Evolutionary conservation across 2,113 vertebrate species (phyloP).

Genomic region (Astur gentilis): DNA sequence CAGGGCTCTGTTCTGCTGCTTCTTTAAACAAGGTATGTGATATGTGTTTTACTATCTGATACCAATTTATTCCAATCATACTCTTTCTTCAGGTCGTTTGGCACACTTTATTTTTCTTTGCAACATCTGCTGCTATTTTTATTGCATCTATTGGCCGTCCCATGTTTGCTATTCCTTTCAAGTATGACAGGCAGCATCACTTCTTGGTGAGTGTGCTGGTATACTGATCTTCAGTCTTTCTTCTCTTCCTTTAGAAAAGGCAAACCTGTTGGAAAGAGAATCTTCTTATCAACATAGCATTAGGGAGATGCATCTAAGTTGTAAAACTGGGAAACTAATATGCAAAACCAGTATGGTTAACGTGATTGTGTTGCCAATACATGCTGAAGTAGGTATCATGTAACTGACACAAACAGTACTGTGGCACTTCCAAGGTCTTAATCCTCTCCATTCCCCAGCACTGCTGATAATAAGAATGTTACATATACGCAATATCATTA

Average conservation of each 20-base stretch:
- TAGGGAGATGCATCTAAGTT: background rate
- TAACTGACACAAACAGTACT: background rate
- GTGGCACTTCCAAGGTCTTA: background rate
- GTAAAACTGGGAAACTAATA: background rate
- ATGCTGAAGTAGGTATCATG: background rate
- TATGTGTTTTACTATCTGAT: background rate
- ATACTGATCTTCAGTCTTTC: background rate
- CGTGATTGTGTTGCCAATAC: accelerated
- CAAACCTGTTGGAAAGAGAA: background rate
- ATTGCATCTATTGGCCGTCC: background rate
- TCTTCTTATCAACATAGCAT: background rate
- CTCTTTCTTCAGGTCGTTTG: background rate
- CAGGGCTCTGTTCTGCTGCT: background rate
- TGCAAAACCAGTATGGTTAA: background rate
- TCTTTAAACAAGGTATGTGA: background rate
- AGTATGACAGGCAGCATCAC: background rate
- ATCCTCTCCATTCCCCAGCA: background rate
- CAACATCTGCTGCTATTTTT: background rate
- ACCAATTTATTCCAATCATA: background rate
- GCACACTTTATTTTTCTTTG: background rate
- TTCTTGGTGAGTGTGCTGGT: background rate
- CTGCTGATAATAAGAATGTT: background rate
- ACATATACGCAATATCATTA: background rate
- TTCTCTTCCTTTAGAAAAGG: background rate
- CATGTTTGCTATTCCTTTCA: background rate